These are phyloP conservation scores for Amphiprion percula DNA, from an alignment of 2,113 vertebrate species.

Conservation along the genomic window DNA sequence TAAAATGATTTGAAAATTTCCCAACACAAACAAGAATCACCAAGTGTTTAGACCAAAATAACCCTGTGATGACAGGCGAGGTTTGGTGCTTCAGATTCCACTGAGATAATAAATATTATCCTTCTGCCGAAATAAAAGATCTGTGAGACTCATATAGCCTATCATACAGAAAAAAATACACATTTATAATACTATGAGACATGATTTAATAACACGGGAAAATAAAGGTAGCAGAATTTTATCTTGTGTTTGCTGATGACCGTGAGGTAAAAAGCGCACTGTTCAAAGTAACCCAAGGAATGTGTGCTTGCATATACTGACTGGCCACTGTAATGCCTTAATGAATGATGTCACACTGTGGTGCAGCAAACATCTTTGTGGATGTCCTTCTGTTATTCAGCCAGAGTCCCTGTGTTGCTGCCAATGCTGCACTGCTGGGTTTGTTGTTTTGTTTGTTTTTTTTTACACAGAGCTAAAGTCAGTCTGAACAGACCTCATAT, in stretches of 20 bases:
- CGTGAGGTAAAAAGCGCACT: not conserved
- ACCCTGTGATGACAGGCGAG: too few relatives aligned
- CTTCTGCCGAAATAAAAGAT: too few relatives aligned
- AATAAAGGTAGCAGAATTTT: not conserved
- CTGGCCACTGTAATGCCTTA: not conserved
- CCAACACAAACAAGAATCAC: too few relatives aligned
- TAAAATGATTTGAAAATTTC: too few relatives aligned
- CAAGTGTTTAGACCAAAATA: too few relatives aligned
- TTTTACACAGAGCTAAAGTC: not conserved
- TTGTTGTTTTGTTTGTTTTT: too few relatives aligned
- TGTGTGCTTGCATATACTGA: not conserved
- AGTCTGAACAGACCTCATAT: not conserved
- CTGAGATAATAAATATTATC: not conserved
- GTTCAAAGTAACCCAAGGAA: not conserved
- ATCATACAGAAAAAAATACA: too few relatives aligned
- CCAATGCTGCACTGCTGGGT: not conserved
- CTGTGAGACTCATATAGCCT: too few relatives aligned
- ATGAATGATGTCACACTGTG: not conserved
- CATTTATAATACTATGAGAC: too few relatives aligned
- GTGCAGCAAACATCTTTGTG: not conserved
- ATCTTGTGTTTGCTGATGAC: not conserved
- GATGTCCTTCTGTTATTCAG: not conserved
- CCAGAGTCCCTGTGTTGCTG: not conserved
- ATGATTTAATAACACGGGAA: not conserved
- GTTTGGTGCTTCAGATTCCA: not conserved